Conservation (phyloP, 1,140 invertebrate genomes). For the Eubasilissa regina region DNA sequence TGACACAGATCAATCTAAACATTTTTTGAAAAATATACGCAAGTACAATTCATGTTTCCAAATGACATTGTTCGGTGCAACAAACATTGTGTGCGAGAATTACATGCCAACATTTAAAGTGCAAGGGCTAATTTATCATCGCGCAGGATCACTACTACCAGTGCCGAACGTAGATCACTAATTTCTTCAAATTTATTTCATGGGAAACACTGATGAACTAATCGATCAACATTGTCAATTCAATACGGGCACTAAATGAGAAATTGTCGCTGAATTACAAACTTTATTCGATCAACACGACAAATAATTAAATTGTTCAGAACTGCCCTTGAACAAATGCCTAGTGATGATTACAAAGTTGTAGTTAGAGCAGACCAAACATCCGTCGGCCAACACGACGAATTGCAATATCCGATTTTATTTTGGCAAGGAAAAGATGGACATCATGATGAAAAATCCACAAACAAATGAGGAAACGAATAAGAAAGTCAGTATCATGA, state of each 20-base stretch:
- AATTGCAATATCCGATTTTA: background rate
- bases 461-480: background rate
- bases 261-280: background rate
- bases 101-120: slow-evolving; percentile 22
- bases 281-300: background rate
- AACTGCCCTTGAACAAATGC: background rate
- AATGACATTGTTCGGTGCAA: slow-evolving; percentile 65
- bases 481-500: background rate
- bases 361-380: too few species aligned
- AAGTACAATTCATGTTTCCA: slow-evolving; percentile 65
- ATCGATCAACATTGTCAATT: background rate
- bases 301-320: background rate
- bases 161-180: too few species aligned
- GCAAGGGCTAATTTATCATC: slow-evolving; percentile 28
- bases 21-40: slow-evolving; percentile 62
- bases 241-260: background rate
- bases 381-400: too few species aligned
- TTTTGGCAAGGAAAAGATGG: background rate
- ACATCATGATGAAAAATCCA: too few species aligned
- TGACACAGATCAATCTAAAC: too few species aligned
- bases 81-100: background rate
- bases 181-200: too few species aligned
- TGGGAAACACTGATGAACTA: too few species aligned
- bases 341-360: too few species aligned
- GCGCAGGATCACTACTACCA: slow-evolving; percentile 16